Evolutionary conservation across 2,888 invertebrate species (phyloP).

Genomic region (Aphrophora alni): DNA sequence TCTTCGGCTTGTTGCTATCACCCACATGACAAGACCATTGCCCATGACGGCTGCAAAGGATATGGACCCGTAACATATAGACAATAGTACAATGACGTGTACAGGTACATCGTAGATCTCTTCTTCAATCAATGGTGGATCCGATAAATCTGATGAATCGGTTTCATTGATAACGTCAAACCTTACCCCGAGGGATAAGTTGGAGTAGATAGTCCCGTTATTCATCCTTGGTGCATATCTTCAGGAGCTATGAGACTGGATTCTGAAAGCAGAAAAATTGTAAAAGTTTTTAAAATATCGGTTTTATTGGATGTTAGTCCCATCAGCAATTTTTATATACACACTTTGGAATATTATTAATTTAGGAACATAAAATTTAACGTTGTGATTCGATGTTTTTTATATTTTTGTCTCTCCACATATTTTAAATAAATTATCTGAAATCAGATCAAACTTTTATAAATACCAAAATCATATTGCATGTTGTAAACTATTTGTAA

Average conservation of each 20-base stretch:
- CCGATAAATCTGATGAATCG: neutral
- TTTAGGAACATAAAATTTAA: too few relatives aligned
- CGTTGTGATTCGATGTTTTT: too few relatives aligned
- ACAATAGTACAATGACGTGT: conserved; percentile 70
- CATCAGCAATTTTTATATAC: too few relatives aligned
- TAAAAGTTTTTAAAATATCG: too few relatives aligned
- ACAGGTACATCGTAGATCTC: conserved; percentile 15
- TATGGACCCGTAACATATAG: conserved; percentile 80
- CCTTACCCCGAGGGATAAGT: neutral
- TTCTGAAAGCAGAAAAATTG: neutral
- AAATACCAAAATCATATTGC: too few relatives aligned
- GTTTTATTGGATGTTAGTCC: too few relatives aligned
- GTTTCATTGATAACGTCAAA: neutral
- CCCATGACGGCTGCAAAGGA: conserved; percentile 82
- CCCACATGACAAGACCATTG: conserved; percentile 85
- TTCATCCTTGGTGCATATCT: neutral
- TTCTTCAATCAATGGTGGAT: neutral
- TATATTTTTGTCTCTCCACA: too few relatives aligned
- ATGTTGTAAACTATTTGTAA: too few relatives aligned
- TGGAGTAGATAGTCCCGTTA: neutral
- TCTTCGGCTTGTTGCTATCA: conserved; percentile 75
- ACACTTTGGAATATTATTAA: too few relatives aligned
- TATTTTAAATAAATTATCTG: too few relatives aligned
- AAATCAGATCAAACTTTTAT: too few relatives aligned
- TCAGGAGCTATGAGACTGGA: neutral